Conservation (phyloP, 2,888 invertebrate species). For the Amphiduros pacificus region DNA sequence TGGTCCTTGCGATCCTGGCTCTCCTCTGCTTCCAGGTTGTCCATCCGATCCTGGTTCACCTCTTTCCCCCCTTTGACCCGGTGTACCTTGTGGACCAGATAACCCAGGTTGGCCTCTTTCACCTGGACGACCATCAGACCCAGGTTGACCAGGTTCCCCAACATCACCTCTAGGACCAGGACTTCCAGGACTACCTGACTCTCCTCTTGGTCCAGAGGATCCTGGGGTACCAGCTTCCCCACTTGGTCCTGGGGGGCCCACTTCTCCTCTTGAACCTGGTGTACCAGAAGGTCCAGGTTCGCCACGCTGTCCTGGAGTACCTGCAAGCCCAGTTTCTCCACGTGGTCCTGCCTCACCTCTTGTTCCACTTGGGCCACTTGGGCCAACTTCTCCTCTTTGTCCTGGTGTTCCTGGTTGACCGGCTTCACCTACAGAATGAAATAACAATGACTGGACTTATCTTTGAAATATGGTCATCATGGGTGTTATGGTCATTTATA, state of each 20-base stretch:
- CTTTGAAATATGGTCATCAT: no score
- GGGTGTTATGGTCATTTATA: no score
- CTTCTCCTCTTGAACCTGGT: slow-evolving; percentile 3
- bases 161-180: slow-evolving; percentile 14
- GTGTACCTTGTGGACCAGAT: slow-evolving; percentile 18
- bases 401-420: slow-evolving; percentile 17
- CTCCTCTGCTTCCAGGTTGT: slow-evolving; percentile 9
- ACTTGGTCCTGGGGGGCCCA: slow-evolving; percentile 3
- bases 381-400: background rate
- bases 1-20: slow-evolving; percentile 11
- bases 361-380: background rate
- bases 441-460: slow-evolving; percentile 3
- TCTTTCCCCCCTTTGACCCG: slow-evolving; percentile 16
- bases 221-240: slow-evolving; percentile 19
- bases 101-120: slow-evolving; percentile 14
- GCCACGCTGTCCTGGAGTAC: slow-evolving; percentile 11
- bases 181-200: slow-evolving; percentile 15
- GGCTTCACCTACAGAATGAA: background rate
- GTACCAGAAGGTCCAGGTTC: slow-evolving; percentile 11
- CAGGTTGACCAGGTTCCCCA: slow-evolving; percentile 16
- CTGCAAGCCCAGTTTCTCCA: slow-evolving; percentile 17
- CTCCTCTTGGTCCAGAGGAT: slow-evolving; percentile 1
- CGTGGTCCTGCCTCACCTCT: slow-evolving; percentile 32
- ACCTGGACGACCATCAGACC: slow-evolving; percentile 17
- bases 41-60: slow-evolving; percentile 15